phyloP scores from a whole-genome alignment of 37 sponge, comb jelly and placozoan genomes.

The Chondrosia reniformis region DNA sequence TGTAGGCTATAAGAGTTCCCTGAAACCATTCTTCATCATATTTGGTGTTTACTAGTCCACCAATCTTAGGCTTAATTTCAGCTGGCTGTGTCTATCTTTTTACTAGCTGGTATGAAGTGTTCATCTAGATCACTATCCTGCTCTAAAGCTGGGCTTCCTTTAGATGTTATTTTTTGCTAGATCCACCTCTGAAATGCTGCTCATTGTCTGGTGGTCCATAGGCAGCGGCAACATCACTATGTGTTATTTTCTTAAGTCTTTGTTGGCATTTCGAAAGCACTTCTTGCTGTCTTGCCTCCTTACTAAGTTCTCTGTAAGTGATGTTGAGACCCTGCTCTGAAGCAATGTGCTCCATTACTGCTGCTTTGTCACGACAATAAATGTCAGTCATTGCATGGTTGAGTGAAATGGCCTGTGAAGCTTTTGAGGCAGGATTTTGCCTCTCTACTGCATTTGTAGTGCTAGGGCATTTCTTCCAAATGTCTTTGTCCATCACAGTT shows the following conservation, averaged over 20 bases:
- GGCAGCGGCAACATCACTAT: not conserved
- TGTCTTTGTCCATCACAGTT: slow-evolving; percentile 18
- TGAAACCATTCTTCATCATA: too few species aligned
- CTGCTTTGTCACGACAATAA: slow-evolving; percentile 25
- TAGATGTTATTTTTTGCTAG: too few species aligned
- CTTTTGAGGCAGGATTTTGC: slow-evolving; percentile 17
- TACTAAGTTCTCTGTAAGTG: not conserved
- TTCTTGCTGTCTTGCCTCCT: not conserved
- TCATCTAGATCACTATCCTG: too few species aligned
- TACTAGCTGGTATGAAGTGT: too few species aligned
- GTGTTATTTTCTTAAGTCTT: not conserved
- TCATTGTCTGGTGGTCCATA: slow-evolving; percentile 47
- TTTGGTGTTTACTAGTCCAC: too few species aligned
- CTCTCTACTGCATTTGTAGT: slow-evolving; percentile 34
- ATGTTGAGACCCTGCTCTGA: slow-evolving; percentile 12
- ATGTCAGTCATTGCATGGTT: not conserved
- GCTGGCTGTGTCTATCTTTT: too few species aligned
- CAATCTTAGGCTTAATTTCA: too few species aligned
- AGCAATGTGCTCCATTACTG: slow-evolving; percentile 20
- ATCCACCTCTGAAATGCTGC: too few species aligned
- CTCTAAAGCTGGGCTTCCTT: too few species aligned
- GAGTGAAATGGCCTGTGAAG: slow-evolving; percentile 3
- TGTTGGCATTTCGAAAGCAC: not conserved
- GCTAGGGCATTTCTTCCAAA: slow-evolving; percentile 6
- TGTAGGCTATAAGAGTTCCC: too few species aligned